A percentile compares a stretch with the other conserved stretches of the same genome.
Conservation (phyloP, 2,888 invertebrate species). For the Polydrusus pterygomalis region DNA sequence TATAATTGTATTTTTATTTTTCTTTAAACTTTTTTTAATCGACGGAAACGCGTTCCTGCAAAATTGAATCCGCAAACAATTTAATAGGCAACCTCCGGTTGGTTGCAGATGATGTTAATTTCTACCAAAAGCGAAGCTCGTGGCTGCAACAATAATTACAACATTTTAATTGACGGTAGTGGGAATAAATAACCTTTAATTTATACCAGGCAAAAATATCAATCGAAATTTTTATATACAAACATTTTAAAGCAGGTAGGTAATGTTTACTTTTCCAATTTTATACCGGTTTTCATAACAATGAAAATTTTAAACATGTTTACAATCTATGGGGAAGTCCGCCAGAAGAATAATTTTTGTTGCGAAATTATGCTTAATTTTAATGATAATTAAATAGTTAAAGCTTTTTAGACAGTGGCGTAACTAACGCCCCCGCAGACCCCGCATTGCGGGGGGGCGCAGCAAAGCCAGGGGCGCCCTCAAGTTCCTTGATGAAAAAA, state of each 20-base stretch:
- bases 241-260: not conserved
- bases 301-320: constrained; percentile 6
- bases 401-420: too few relatives aligned
- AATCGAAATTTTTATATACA: not conserved
- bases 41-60: constrained; percentile 39
- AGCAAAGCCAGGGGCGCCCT: too few relatives aligned
- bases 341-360: not conserved
- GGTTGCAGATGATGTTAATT: constrained; percentile 33
- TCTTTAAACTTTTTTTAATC: constrained; percentile 24
- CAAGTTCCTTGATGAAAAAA: too few relatives aligned
- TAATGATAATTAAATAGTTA: not conserved
- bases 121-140: constrained; percentile 25
- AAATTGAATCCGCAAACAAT: constrained; percentile 42
- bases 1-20: constrained; percentile 25
- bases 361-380: not conserved
- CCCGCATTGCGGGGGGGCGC: too few relatives aligned
- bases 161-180: constrained; percentile 26
- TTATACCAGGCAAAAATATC: constrained; percentile 21
- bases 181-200: constrained; percentile 27
- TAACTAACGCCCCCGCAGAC: too few relatives aligned
- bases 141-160: constrained; percentile 18
- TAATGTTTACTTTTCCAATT: not conserved
- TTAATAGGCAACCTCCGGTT: constrained; percentile 45
- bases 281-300: constrained; percentile 1
- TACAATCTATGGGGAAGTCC: not conserved